Conservation (phyloP, 35 echinoderm and acorn worm species). For the Apostichopus californicus region DNA sequence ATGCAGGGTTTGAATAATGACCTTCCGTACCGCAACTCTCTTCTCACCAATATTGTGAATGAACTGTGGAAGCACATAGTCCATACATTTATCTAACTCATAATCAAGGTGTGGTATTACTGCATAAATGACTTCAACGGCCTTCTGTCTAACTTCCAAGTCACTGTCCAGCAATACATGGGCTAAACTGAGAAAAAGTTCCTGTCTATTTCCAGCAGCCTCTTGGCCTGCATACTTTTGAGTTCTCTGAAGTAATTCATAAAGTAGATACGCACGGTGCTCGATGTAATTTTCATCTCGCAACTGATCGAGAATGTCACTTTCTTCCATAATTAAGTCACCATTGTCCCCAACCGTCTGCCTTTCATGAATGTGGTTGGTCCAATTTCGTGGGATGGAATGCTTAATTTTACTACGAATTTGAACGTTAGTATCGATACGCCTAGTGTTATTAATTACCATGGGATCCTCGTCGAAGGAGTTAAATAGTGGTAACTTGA, state of each 20-base stretch:
- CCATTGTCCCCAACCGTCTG: background rate
- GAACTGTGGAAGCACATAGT: constrained; percentile 68
- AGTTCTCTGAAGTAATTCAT: constrained; percentile 76
- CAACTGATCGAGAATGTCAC: constrained; percentile 87
- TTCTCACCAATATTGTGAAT: constrained; percentile 81
- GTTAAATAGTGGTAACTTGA: constrained; percentile 87
- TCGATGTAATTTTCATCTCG: constrained; percentile 74
- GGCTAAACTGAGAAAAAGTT: constrained; percentile 76
- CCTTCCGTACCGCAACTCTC: constrained; percentile 75
- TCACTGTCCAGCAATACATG: constrained; percentile 72
- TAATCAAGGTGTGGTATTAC: constrained; percentile 78
- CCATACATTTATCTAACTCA: constrained; percentile 92
- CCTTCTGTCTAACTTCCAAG: constrained; percentile 75
- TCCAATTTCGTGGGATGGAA: background rate
- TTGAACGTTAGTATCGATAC: background rate
- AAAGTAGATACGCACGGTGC: constrained; percentile 76
- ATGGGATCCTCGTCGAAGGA: constrained; percentile 55
- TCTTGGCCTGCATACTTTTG: constrained; percentile 84
- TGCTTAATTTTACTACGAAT: background rate
- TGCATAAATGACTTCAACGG: constrained; percentile 85
- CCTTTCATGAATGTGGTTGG: background rate
- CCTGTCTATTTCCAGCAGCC: constrained; percentile 74
- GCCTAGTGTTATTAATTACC: constrained; percentile 50
- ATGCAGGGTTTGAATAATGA: constrained; percentile 91
- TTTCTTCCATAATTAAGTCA: constrained; percentile 93